A percentile compares a stretch with the other conserved stretches of the same genome.
These are phyloP conservation scores for Zosterops borbonicus DNA, from an alignment of 2,113 vertebrate species.

Conservation along the genomic window DNA sequence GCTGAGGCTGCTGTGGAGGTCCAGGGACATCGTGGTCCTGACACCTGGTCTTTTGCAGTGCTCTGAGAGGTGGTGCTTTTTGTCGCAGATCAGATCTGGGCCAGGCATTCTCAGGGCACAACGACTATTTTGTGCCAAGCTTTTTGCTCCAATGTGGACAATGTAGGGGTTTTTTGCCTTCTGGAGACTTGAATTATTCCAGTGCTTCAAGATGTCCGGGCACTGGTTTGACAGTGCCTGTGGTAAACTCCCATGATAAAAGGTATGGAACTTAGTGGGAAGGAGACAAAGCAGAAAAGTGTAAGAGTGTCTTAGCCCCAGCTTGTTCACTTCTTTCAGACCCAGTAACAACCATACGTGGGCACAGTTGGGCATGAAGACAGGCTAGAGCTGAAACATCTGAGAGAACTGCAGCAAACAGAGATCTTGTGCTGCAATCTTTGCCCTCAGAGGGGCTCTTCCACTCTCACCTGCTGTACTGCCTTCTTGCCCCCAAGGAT, in stretches of 20 bases:
- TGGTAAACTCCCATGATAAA: not conserved
- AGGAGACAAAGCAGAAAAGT: not conserved
- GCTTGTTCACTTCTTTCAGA: not conserved
- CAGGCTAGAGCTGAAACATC: not conserved
- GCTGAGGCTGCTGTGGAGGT: not conserved
- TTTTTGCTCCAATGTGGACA: not conserved
- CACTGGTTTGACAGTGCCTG: not conserved
- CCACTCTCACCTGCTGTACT: not conserved
- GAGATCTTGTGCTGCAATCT: not conserved
- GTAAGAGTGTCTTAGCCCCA: not conserved
- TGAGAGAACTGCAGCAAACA: not conserved
- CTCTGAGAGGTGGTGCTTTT: not conserved
- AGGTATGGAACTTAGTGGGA: not conserved
- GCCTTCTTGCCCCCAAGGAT: not conserved
- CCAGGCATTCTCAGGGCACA: not conserved
- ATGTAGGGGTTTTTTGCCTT: not conserved
- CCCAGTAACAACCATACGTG: accelerated
- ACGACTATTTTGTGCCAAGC: not conserved
- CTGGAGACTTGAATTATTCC: not conserved
- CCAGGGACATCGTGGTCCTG: not conserved
- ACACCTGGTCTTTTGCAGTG: not conserved
- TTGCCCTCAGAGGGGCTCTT: not conserved
- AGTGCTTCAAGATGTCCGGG: not conserved
- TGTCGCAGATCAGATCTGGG: not conserved
- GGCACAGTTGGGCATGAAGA: not conserved